These are phyloP conservation scores for Botia almorhae DNA, from an alignment of 2,797 vertebrate genomes.

Conservation along the genomic window DNA sequence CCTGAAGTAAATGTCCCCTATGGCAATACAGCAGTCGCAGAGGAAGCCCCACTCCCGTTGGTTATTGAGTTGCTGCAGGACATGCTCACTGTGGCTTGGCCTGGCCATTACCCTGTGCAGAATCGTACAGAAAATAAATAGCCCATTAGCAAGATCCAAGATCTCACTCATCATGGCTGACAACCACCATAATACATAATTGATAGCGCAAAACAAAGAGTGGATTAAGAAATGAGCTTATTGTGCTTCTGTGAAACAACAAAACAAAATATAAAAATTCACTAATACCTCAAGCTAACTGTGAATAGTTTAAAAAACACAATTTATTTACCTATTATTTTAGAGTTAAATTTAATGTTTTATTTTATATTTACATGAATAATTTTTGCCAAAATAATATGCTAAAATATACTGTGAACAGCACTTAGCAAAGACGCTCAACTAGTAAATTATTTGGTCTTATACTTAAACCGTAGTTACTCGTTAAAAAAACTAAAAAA, in stretches of 20 bases:
- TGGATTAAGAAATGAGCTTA: not conserved
- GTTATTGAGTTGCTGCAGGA: slow-evolving; percentile 98
- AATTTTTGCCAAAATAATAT: not conserved
- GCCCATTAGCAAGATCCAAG: not conserved
- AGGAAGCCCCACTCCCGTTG: slow-evolving; percentile 99
- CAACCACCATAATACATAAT: not conserved
- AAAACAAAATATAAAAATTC: not conserved
- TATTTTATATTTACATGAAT: not conserved
- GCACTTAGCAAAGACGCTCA: too few species aligned
- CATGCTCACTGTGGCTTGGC: slow-evolving; percentile 96
- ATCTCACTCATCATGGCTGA: not conserved
- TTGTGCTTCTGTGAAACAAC: not conserved
- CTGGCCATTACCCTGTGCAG: slow-evolving; percentile 85
- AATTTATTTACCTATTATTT: too few species aligned
- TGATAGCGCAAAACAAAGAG: not conserved
- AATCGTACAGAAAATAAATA: slow-evolving; percentile 3
- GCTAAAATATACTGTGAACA: not conserved
- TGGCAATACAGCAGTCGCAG: slow-evolving; percentile 96
- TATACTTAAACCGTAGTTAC: too few species aligned
- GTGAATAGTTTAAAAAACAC: too few species aligned
- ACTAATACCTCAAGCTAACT: not conserved
- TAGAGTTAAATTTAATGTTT: not conserved
- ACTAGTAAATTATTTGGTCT: too few species aligned
- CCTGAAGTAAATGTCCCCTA: slow-evolving; percentile 96
- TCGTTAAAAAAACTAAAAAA: too few species aligned